Evolutionary conservation across 2,797 vertebrate species (phyloP).

Genomic region (Dryobates pubescens): DNA sequence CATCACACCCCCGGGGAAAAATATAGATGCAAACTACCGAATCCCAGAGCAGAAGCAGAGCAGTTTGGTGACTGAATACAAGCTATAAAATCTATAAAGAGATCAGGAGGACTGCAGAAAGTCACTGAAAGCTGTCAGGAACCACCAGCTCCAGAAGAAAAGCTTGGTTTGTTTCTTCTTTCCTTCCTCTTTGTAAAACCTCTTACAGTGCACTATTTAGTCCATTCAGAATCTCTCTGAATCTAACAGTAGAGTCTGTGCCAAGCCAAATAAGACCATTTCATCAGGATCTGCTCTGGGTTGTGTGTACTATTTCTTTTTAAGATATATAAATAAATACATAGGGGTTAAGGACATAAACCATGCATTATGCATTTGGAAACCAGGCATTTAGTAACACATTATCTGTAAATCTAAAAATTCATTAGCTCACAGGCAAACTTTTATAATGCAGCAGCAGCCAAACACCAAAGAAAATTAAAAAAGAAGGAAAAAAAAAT

Average conservation of each 20-base stretch:
- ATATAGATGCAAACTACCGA: background rate
- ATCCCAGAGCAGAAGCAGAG: background rate
- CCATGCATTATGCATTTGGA: constrained; percentile 14
- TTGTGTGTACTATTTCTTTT: constrained; percentile 40
- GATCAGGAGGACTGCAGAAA: constrained; percentile 21
- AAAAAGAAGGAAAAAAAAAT: too few relatives aligned
- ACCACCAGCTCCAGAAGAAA: constrained; percentile 17
- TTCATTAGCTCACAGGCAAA: constrained; percentile 58
- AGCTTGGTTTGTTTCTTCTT: constrained; percentile 34
- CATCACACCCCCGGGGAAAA: background rate
- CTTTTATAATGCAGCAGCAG: constrained; percentile 50
- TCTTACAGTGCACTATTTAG: constrained; percentile 48
- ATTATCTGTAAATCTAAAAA: constrained; percentile 60
- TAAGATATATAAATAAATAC: background rate
- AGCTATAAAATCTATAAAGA: constrained; percentile 62
- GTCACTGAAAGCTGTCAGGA: constrained; percentile 4
- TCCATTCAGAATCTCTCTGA: constrained; percentile 41
- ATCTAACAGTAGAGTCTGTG: constrained; percentile 36
- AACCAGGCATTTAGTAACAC: background rate
- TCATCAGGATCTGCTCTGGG: constrained; percentile 14
- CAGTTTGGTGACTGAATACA: background rate
- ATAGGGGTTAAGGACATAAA: background rate
- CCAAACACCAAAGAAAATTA: constrained; percentile 37
- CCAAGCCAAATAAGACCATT: constrained; percentile 29
- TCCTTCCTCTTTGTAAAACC: constrained; percentile 27